Evolutionary conservation across 1,140 invertebrate species (phyloP).

Genomic region (Ylistrum balloti): DNA sequence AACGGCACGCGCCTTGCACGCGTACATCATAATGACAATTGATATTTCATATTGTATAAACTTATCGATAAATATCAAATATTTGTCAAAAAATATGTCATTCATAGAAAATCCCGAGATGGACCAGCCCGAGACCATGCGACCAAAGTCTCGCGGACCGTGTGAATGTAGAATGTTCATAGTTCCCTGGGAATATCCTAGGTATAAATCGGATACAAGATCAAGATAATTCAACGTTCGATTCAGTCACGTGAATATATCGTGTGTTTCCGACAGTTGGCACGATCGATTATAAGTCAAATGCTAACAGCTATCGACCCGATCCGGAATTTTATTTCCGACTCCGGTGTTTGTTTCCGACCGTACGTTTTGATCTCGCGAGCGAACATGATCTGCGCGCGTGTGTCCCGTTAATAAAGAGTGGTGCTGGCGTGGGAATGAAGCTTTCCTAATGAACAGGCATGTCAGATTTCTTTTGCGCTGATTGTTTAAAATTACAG

Average conservation of each 20-base stretch:
- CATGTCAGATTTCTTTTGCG: background rate
- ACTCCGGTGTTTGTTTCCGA: constrained; percentile 37
- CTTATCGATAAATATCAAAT: constrained; percentile 26
- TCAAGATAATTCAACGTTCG: constrained; percentile 3
- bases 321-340: constrained; percentile 33
- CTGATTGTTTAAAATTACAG: constrained; percentile 29
- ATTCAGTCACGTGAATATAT: constrained; percentile 20
- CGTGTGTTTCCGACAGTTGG: constrained; percentile 31
- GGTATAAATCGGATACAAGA: constrained; percentile 33
- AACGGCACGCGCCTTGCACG: background rate
- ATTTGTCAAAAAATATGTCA: constrained; percentile 33
- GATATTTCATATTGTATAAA: constrained; percentile 30
- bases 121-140: background rate
- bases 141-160: background rate
- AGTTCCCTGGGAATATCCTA: constrained; percentile 23
- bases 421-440: background rate
- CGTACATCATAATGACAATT: constrained; percentile 8
- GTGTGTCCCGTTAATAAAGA: constrained; percentile 7
- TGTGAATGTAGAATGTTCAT: background rate
- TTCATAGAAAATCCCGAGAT: background rate
- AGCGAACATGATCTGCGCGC: constrained; percentile 21
- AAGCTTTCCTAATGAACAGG: constrained; percentile 18
- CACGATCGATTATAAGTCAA: constrained; percentile 10
- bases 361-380: constrained; percentile 37
- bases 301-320: background rate